Evolutionary conservation across 2,113 vertebrate species (phyloP).

Genomic region (Gavia stellata): DNA sequence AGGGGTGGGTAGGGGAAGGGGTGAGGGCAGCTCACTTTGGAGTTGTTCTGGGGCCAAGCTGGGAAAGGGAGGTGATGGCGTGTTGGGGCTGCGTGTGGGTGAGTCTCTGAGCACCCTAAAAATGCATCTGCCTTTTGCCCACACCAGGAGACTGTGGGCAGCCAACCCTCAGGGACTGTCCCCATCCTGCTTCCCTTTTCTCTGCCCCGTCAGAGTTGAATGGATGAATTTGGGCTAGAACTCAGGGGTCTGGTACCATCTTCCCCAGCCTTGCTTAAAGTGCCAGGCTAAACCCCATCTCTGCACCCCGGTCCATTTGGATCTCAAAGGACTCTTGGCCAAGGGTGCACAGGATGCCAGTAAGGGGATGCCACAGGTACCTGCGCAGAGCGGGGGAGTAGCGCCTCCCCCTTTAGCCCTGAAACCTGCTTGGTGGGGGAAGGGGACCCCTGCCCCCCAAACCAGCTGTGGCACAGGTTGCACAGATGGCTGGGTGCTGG

Average conservation of each 20-base stretch:
- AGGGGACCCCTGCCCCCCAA: not conserved
- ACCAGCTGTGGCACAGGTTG: no score
- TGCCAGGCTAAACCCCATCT: not conserved
- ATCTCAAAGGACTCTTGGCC: not conserved
- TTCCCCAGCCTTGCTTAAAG: not conserved
- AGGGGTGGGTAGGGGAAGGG: not conserved
- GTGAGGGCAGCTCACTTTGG: not conserved
- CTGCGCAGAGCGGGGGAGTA: not conserved
- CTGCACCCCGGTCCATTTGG: not conserved
- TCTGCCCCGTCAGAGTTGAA: not conserved
- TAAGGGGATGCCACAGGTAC: not conserved
- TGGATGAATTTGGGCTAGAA: not conserved
- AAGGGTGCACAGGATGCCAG: no score
- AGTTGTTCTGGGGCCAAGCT: no score
- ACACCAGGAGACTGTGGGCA: not conserved
- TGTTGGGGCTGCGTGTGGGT: not conserved
- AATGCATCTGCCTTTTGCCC: not conserved
- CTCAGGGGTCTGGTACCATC: not conserved
- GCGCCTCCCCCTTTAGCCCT: not conserved
- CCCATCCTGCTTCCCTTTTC: not conserved
- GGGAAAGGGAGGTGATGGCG: not conserved
- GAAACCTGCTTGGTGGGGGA: not conserved
- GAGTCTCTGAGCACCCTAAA: not conserved
- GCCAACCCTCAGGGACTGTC: not conserved
- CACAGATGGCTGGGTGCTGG: not conserved